Evolutionary conservation across 53 echinoderm and acorn worm species (phyloP).

Genomic region (Paracentrotus lividus): DNA sequence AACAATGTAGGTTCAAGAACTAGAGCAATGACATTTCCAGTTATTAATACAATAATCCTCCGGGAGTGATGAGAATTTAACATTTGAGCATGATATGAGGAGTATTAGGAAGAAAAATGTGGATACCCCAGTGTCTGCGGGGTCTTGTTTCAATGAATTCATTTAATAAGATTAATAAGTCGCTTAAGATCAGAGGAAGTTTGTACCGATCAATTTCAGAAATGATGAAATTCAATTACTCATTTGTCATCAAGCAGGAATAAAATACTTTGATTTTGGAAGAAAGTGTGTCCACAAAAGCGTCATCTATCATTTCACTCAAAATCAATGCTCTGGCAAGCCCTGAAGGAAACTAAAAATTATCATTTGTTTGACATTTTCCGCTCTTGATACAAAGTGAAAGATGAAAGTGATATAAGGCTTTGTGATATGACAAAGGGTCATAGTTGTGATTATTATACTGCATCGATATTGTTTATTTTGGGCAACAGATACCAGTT

Average conservation of each 20-base stretch:
- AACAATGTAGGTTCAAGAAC: conserved; percentile 5
- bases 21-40: conserved; percentile 26
- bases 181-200: neutral
- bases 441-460: too few relatives aligned
- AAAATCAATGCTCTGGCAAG: neutral
- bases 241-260: neutral
- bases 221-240: neutral
- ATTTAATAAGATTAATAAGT: conserved; percentile 22
- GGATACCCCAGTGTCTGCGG: neutral
- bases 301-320: neutral
- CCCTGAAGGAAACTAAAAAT: neutral
- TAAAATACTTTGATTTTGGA: neutral
- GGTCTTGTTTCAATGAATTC: neutral
- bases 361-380: neutral
- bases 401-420: too few relatives aligned
- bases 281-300: neutral
- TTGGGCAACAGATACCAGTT: too few relatives aligned
- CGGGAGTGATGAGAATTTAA: neutral
- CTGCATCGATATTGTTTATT: too few relatives aligned
- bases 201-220: neutral
- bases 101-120: neutral
- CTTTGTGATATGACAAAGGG: too few relatives aligned
- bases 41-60: conserved; percentile 19
- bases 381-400: neutral
- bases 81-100: too few relatives aligned